Evolutionary conservation across 2,113 vertebrate genomes (phyloP).

Genomic region (Cephalopterus ornatus): DNA sequence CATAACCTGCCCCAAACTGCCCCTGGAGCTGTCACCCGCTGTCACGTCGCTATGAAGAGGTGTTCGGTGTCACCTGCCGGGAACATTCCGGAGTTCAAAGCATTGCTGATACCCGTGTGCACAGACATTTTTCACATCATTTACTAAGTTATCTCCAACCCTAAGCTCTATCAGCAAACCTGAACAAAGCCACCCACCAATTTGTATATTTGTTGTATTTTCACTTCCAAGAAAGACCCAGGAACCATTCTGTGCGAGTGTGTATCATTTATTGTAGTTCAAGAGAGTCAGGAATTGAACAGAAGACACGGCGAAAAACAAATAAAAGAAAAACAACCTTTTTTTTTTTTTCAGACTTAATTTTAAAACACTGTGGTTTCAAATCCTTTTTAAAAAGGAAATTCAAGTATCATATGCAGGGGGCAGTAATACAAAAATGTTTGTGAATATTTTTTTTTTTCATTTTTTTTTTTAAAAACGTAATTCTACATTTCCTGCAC

Average conservation of each 20-base stretch:
- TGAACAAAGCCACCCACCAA: neutral
- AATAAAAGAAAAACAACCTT: constrained; percentile 57
- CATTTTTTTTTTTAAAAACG: constrained; percentile 55
- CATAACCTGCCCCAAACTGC: neutral
- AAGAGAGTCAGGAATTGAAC: constrained; percentile 85
- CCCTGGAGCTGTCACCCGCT: neutral
- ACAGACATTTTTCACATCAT: neutral
- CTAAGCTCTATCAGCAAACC: neutral
- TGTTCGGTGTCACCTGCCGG: neutral
- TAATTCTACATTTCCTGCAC: constrained; percentile 66
- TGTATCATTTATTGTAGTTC: constrained; percentile 94
- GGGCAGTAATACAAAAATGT: constrained; percentile 77
- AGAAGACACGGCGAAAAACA: constrained; percentile 72
- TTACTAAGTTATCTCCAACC: neutral
- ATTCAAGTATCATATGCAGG: constrained; percentile 76
- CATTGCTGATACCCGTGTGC: neutral
- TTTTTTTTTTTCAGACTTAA: constrained; percentile 56
- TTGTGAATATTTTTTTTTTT: constrained; percentile 5
- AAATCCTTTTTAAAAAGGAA: constrained; percentile 78
- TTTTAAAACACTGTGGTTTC: constrained; percentile 81
- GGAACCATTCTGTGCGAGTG: constrained; percentile 70
- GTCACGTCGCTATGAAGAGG: neutral
- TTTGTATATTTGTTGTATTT: neutral
- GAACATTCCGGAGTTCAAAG: neutral
- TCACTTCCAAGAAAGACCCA: constrained; percentile 5